phyloP scores from a whole-genome alignment of 2,797 vertebrate species.

The Sebastes cheni region DNA sequence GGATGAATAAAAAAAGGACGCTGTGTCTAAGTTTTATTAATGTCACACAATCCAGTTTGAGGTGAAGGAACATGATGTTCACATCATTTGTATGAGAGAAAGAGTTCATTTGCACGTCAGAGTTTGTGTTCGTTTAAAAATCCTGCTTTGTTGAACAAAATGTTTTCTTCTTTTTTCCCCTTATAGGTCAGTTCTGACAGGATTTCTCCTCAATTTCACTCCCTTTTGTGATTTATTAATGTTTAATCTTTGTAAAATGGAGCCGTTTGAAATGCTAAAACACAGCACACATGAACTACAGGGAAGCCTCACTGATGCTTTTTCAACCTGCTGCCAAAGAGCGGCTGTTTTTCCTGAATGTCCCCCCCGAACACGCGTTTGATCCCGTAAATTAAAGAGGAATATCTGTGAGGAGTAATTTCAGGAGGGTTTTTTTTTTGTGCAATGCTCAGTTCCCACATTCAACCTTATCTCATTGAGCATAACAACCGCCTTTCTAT shows the following conservation, averaged over 20 bases:
- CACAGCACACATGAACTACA: neutral
- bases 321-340: neutral
- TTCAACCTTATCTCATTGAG: slow-evolving; percentile 35
- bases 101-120: neutral
- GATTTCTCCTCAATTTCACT: neutral
- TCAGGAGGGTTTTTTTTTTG: slow-evolving; percentile 21
- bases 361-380: neutral
- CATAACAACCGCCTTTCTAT: slow-evolving; percentile 8
- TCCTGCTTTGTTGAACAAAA: neutral
- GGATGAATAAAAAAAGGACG: neutral
- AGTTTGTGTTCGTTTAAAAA: neutral
- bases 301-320: neutral
- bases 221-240: neutral
- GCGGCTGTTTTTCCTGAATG: neutral
- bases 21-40: neutral
- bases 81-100: neutral
- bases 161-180: neutral
- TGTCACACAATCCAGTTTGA: neutral
- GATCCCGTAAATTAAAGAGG: slow-evolving; percentile 40
- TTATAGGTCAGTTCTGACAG: neutral
- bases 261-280: slow-evolving; percentile 7
- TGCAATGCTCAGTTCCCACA: slow-evolving; percentile 6
- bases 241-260: neutral
- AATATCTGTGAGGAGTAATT: slow-evolving; percentile 24
- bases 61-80: neutral